Conservation (phyloP, 2,113 vertebrate genomes). For the Aegithalos caudatus region DNA sequence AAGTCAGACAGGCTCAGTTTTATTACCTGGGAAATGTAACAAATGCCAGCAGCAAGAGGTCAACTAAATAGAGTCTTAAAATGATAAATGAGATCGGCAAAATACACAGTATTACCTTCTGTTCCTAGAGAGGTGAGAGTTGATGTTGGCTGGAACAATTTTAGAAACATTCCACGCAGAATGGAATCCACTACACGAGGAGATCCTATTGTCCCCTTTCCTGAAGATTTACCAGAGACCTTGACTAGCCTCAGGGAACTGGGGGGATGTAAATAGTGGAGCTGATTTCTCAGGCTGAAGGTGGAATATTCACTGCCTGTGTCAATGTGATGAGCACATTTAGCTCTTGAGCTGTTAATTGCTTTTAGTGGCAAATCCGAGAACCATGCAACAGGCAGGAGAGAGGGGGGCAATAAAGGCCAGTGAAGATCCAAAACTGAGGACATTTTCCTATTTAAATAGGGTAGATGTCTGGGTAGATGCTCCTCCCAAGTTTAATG, state of each 20-base stretch:
- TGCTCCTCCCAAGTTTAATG: background rate
- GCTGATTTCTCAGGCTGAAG: background rate
- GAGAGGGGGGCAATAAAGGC: background rate
- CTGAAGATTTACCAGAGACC: background rate
- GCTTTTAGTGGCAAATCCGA: background rate
- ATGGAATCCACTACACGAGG: background rate
- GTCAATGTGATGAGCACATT: background rate
- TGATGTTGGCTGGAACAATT: background rate
- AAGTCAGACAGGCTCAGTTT: background rate
- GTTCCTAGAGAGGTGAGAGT: background rate
- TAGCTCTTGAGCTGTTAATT: background rate
- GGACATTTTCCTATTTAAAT: background rate
- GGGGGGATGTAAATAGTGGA: background rate
- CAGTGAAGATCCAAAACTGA: background rate
- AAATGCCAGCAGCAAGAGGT: background rate
- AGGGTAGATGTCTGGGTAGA: background rate
- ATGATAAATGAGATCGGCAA: background rate
- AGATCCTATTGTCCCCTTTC: background rate
- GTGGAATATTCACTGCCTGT: background rate
- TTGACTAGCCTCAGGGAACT: fast-evolving
- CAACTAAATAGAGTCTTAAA: background rate
- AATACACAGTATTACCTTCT: background rate
- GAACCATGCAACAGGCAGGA: background rate
- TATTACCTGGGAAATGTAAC: background rate
- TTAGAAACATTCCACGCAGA: background rate